Percentiles rank a stretch among this genome's conserved stretches.
These are phyloP conservation scores for Sarcophilus harrisii DNA, from an alignment of 2,797 vertebrate genomes.

Conservation along the genomic window DNA sequence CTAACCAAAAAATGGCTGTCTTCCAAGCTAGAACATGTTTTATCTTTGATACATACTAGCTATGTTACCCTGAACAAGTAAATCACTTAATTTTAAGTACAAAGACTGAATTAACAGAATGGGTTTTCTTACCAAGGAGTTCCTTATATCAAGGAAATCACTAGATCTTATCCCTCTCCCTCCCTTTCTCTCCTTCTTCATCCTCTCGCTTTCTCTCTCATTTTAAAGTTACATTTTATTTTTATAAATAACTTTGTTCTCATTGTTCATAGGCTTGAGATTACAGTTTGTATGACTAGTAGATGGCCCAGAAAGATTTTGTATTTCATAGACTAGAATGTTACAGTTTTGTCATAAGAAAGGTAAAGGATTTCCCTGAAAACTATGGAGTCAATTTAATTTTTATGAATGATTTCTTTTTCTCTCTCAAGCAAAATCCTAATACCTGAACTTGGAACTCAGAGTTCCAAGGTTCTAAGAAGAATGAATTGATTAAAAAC, in stretches of 20 bases:
- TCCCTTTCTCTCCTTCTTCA: neutral
- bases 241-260: neutral
- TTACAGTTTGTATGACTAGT: neutral
- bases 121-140: neutral
- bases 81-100: neutral
- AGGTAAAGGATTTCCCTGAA: neutral
- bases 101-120: neutral
- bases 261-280: neutral
- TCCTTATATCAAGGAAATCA: neutral
- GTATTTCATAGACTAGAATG: neutral
- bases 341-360: neutral
- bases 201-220: neutral
- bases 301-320: neutral
- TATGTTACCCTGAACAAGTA: neutral
- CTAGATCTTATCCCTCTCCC: neutral
- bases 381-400: neutral
- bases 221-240: neutral
- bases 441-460: neutral
- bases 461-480: neutral
- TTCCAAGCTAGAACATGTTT: neutral
- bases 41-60: neutral
- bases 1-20: neutral
- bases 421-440: neutral
- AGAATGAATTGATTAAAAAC: neutral
- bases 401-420: neutral